Evolutionary conservation across 1,140 invertebrate species (phyloP), one percentile per base, ranked within the genome.

Genomic region (Ceratitis capitata): DNA sequence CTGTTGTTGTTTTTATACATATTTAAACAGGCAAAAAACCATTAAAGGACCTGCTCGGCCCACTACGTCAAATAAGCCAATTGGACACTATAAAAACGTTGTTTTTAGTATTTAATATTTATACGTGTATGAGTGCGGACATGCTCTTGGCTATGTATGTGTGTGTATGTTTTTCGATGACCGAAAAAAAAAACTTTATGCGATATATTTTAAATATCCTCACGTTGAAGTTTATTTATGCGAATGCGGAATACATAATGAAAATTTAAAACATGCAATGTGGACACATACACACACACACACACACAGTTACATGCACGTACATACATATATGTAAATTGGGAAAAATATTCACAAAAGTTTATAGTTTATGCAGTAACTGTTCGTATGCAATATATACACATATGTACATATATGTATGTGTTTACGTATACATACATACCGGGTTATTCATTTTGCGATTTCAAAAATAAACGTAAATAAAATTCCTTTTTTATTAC

Each of bases 211-310:
- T 84, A 84, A 84, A 84, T 84, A 84, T 61, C 23, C 83, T 84
- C 56, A 84, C 83, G 83, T 85, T 64, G 35, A 69, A 85, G 88
- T 89, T 90, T 90, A 90, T 90, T 90, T 90, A 90, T 90, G 89
- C 89, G 89, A 88, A 90, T 90, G 89, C 89, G 88, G 89, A 83
- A 83, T 83, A 83, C 82, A 51, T 83, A 83, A 83, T 83, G 82
- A 83, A 83, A 83, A 83, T 90, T 90, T 90, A 90, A 90, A 90
- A 78, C 39, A n/a, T n/a, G 16, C 39, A 78, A 78, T 32, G 58
- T 3, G n/a, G 19, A 23, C 29, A 69, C 26, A 69, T n/a, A n/a
- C 64, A 19, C 16, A n/a, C 35, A 47, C 69, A 74, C 26, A 42
- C 64, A 42, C 35, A 42, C 35, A 74, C 14, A 16, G 49, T 6